A percentile compares a stretch with the other conserved stretches of the same genome.
These are phyloP conservation scores for Sanderia malayensis DNA, from an alignment of 30 jellyfish, hydroid and myxozoan species.

Conservation along the genomic window DNA sequence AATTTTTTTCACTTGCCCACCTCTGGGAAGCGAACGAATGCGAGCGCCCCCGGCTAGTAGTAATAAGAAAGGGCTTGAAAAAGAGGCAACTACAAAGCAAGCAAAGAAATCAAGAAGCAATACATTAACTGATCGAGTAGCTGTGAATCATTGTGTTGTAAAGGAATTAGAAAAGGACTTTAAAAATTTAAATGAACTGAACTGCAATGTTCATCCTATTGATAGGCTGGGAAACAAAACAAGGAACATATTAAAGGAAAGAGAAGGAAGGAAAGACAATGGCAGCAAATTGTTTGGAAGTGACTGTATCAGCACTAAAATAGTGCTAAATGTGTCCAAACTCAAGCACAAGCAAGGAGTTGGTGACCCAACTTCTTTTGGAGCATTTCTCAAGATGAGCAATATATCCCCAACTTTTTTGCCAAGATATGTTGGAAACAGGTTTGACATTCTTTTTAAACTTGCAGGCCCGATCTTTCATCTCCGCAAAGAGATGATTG, in stretches of 20 bases:
- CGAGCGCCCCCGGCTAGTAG: no score
- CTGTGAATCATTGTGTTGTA: slow-evolving; percentile 13
- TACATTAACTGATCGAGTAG: slow-evolving; percentile 25
- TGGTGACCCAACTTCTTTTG: slow-evolving; percentile 38
- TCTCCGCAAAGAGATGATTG: background rate
- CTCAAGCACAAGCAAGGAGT: slow-evolving; percentile 15
- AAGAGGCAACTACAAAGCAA: no score
- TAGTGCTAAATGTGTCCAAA: slow-evolving; percentile 9
- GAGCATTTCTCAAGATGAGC: no score
- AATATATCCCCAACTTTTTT: slow-evolving; percentile 6
- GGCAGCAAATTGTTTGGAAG: slow-evolving; percentile 25
- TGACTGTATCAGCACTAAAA: slow-evolving; percentile 8
- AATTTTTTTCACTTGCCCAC: no score
- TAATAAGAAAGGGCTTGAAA: no score
- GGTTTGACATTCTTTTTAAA: background rate
- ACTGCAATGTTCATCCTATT: slow-evolving; percentile 43
- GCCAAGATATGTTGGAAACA: slow-evolving; percentile 11
- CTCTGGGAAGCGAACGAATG: no score
- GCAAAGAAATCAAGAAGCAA: no score
- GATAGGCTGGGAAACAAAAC: slow-evolving; percentile 28
- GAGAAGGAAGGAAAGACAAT: slow-evolving; percentile 8
- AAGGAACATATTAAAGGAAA: background rate
- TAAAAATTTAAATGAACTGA: slow-evolving; percentile 8
- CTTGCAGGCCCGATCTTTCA: slow-evolving; percentile 7
- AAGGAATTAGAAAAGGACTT: background rate